Percentiles rank a stretch among this genome's conserved stretches.
phyloP scores from a whole-genome alignment of 2,888 invertebrate species.

The Zygaena filipendulae region DNA sequence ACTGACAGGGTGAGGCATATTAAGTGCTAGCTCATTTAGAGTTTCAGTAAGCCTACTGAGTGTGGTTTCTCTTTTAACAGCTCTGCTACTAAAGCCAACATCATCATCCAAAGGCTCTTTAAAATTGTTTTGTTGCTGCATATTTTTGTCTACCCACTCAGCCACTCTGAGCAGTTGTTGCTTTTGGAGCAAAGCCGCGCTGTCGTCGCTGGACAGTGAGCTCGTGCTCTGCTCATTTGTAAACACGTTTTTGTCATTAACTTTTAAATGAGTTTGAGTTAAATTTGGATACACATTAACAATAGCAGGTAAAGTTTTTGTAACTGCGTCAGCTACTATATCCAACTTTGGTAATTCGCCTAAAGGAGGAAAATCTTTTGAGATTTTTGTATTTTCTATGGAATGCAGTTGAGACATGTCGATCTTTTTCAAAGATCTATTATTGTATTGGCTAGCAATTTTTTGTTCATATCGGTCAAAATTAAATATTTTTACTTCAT shows the following conservation, averaged over 20 bases:
- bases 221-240: slow-evolving; percentile 63
- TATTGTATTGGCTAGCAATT: slow-evolving; percentile 34
- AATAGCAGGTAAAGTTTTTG: slow-evolving; percentile 43
- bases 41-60: slow-evolving; percentile 49
- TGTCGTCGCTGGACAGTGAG: slow-evolving; percentile 61
- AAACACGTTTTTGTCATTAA: slow-evolving; percentile 54
- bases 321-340: slow-evolving; percentile 29
- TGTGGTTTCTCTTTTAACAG: slow-evolving; percentile 41
- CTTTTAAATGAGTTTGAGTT: slow-evolving; percentile 58
- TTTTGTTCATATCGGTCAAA: slow-evolving; percentile 65
- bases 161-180: slow-evolving; percentile 77
- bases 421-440: slow-evolving; percentile 48
- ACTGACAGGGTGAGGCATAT: slow-evolving; percentile 60
- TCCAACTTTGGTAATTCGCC: slow-evolving; percentile 29
- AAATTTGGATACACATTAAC: slow-evolving; percentile 60
- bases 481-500: slow-evolving; percentile 61
- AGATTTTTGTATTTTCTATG: slow-evolving; percentile 56
- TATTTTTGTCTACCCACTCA: slow-evolving; percentile 80
- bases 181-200: slow-evolving; percentile 66
- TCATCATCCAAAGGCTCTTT: slow-evolving; percentile 56
- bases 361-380: slow-evolving; percentile 51
- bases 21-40: slow-evolving; percentile 51
- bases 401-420: slow-evolving; percentile 58
- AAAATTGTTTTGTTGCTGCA: slow-evolving; percentile 58
- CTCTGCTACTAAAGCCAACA: slow-evolving; percentile 36